A percentile compares a stretch with the other conserved stretches of the same genome.
These are phyloP conservation scores for Python bivittatus DNA, from an alignment of 2,113 vertebrate species.

Conservation along the genomic window DNA sequence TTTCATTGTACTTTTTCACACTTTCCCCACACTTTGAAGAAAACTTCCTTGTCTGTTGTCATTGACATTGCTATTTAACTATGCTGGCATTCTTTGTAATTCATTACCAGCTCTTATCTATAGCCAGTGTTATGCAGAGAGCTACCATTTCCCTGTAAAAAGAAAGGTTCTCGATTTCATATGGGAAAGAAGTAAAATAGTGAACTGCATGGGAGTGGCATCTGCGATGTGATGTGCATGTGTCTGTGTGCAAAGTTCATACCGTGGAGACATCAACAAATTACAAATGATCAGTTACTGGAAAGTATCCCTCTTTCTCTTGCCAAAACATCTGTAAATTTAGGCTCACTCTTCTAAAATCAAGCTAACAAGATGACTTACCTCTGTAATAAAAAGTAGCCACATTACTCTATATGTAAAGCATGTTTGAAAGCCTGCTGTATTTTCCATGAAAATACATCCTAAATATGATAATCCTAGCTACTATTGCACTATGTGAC, in stretches of 20 bases:
- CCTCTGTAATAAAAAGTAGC: conserved; percentile 51
- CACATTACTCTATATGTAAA: conserved; percentile 47
- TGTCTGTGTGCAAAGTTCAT: conserved; percentile 9
- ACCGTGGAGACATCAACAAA: conserved; percentile 17
- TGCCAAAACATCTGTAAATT: conserved; percentile 3
- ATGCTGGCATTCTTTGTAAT: neutral
- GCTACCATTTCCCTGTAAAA: conserved; percentile 11
- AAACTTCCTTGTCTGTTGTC: neutral
- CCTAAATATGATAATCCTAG: conserved; percentile 39
- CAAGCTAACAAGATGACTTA: conserved; percentile 51
- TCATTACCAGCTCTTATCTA: neutral
- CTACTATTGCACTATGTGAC: conserved; percentile 20
- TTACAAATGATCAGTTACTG: conserved; percentile 23
- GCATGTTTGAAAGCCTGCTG: conserved; percentile 54
- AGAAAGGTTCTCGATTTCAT: neutral
- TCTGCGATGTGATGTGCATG: neutral
- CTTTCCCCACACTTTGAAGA: neutral
- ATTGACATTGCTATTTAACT: neutral
- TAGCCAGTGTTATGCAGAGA: conserved; percentile 14
- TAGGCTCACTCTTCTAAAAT: conserved; percentile 60
- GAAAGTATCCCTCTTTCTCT: conserved; percentile 33
- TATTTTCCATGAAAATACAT: conserved; percentile 47
- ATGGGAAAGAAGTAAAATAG: neutral
- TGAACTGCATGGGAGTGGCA: neutral
- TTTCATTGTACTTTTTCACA: neutral